Evolutionary conservation across 1,140 invertebrate genomes (phyloP), one percentile per base, ranked within the genome.

Genomic region (Tigriopus japonicus): DNA sequence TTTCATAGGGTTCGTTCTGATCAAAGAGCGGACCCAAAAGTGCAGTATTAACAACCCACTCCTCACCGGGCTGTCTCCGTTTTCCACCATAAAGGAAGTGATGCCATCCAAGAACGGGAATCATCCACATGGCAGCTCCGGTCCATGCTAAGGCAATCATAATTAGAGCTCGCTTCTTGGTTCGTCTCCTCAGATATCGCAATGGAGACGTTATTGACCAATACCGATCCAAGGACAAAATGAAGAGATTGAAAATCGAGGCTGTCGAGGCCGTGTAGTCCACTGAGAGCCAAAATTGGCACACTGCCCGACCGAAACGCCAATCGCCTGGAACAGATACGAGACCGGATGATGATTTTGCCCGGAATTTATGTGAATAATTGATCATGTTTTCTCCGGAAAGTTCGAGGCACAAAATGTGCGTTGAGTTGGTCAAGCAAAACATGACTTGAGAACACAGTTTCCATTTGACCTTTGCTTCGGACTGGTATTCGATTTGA

Each of bases 251-350:
- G 17, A 81, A 71, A 59, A 81, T 81, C 54, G 78, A 80, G 1
- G 79, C 80, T 1, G 79, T 81, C 60, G 75, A 76, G 24, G 80
- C 80, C 0, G 76, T 78, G 66, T 81, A 81, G 65, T 81, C 80
- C 1, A 77, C 68, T 0, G 75, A 73, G 21, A 78, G 63, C 74
- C 74, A 76, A 52, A 74, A 69, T 64, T 77, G 72, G 64, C 76
- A 78, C 15, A 78, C 68, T 14, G 69, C 69, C 6, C 74, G 68
- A 14, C 79, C 79, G 40, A 81, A 73, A 14, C 70, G 66, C 79
- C 79, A 81, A 54, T 73, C 69, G 14, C 55, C 55, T 58, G 28
- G 3, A 28, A 40, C 13, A 42, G 28, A n/a, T 5, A 54, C 12
- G 28, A 35, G 28, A 35, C 28, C 28, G 9, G 3, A 35, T 35